A percentile compares a stretch with the other conserved stretches of the same genome.
Conservation (phyloP, 2,113 vertebrate species). For the Trochalopteron elliotii region DNA sequence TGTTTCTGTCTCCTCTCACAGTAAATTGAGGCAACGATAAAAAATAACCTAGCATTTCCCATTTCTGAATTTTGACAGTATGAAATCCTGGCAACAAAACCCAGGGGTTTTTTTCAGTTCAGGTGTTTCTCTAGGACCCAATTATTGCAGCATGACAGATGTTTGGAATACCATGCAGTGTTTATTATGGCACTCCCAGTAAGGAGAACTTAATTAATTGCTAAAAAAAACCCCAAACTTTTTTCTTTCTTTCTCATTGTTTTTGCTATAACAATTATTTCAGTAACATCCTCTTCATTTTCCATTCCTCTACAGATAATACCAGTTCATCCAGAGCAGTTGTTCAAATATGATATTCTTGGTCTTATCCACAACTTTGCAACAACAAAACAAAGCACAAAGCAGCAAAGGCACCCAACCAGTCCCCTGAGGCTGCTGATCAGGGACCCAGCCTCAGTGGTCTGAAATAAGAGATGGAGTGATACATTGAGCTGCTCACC, state of each 20-base stretch:
- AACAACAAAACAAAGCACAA: neutral
- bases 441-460: neutral
- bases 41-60: neutral
- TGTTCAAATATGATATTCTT: neutral
- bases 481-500: neutral
- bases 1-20: neutral
- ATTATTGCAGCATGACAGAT: neutral
- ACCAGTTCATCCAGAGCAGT: neutral
- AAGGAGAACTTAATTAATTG: neutral
- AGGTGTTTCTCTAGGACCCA: neutral
- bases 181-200: neutral
- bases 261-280: neutral
- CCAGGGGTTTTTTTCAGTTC: accelerated
- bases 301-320: neutral
- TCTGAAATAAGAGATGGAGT: neutral
- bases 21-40: neutral
- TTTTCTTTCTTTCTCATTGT: neutral
- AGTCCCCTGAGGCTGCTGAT: neutral
- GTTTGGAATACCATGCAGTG: neutral
- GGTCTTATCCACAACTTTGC: neutral
- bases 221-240: neutral
- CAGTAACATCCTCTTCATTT: neutral
- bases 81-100: neutral
- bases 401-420: neutral
- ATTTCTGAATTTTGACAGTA: neutral